Conservation (phyloP, 1,140 invertebrate genomes). For the Penaeus indicus region DNA sequence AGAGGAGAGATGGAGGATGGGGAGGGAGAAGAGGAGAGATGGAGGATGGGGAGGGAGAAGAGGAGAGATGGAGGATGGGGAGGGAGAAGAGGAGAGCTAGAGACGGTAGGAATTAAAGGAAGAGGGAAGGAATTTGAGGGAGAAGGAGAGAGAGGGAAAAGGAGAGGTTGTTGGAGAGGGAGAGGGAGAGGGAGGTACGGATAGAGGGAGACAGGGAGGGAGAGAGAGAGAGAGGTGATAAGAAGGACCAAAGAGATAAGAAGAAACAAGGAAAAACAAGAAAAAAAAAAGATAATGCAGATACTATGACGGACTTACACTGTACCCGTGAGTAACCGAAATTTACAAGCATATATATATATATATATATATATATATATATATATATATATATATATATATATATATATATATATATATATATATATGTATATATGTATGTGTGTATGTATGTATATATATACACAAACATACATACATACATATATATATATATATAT, state of each 20-base stretch:
- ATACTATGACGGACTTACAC: too few species aligned
- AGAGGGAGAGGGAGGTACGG: not conserved
- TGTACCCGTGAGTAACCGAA: not conserved
- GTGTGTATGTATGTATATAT: too few species aligned
- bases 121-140: not conserved
- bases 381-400: conserved; percentile 8
- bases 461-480: not conserved
- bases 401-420: not conserved
- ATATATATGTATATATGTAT: not conserved
- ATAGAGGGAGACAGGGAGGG: too few species aligned
- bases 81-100: not conserved
- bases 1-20: not conserved
- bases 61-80: not conserved
- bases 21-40: not conserved
- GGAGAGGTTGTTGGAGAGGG: too few species aligned
- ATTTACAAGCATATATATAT: not conserved
- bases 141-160: not conserved
- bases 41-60: not conserved
- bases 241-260: too few species aligned
- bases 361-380: conserved; percentile 26
- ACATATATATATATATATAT: not conserved
- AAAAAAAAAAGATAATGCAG: too few species aligned
- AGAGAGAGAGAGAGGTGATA: too few species aligned
- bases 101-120: too few species aligned
- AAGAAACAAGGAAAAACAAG: too few species aligned